Evolutionary conservation across 1,140 invertebrate species (phyloP).

Genomic region (Prorops nasuta): DNA sequence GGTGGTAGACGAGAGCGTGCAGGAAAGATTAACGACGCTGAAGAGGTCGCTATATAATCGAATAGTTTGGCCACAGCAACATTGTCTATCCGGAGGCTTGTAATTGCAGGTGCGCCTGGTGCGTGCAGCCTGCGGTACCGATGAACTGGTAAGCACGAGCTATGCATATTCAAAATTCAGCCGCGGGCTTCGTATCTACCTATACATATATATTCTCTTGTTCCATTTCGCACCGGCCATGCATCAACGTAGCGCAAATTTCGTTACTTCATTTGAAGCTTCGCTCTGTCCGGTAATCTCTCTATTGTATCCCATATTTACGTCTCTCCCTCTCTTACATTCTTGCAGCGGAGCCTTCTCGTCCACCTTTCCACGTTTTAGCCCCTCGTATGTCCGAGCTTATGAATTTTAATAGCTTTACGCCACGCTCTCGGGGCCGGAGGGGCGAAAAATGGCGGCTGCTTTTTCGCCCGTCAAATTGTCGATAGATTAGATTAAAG

Average conservation of each 20-base stretch:
- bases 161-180: conserved; percentile 57
- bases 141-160: no score
- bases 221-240: conserved; percentile 44
- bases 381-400: conserved; percentile 55
- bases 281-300: conserved; percentile 13
- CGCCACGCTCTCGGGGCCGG: conserved; percentile 38
- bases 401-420: conserved; percentile 60
- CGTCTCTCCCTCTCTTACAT: background rate
- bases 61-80: conserved; percentile 46
- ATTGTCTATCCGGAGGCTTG: conserved; percentile 40
- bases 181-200: conserved; percentile 47
- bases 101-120: conserved; percentile 23
- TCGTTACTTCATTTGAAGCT: conserved; percentile 52
- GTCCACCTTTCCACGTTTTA: conserved; percentile 35
- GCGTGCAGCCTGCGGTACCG: conserved; percentile 16
- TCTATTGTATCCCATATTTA: background rate
- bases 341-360: background rate
- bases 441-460: conserved; percentile 47
- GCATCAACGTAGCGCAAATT: conserved; percentile 50
- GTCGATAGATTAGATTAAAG: conserved; percentile 56
- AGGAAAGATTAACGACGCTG: no score
- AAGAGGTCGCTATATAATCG: conserved; percentile 46
- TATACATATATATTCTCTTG: conserved; percentile 42
- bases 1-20: no score
- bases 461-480: conserved; percentile 54